Evolutionary conservation across 2,797 vertebrate genomes (phyloP).

Genomic region (Sphenodon punctatus): DNA sequence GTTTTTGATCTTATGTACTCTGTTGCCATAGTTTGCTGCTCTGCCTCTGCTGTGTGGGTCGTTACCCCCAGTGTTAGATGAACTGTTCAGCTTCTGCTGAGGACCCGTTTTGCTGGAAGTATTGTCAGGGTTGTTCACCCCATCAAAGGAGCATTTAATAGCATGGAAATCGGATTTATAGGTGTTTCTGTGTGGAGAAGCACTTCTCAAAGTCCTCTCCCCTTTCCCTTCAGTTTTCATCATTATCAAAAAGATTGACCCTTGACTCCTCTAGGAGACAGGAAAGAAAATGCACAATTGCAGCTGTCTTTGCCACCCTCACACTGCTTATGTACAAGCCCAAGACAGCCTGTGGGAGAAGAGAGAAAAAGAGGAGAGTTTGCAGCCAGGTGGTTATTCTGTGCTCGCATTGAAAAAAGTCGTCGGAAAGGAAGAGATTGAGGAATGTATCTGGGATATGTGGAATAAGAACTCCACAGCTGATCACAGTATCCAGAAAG

Average conservation of each 20-base stretch:
- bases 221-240: constrained; percentile 90
- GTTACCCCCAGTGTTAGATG: constrained; percentile 65
- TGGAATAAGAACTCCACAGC: neutral
- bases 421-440: constrained; percentile 45
- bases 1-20: constrained; percentile 93
- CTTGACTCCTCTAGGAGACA: neutral
- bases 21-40: constrained; percentile 82
- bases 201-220: constrained; percentile 89
- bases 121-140: constrained; percentile 86
- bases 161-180: constrained; percentile 94
- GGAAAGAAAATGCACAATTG: constrained; percentile 15
- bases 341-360: neutral
- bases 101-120: constrained; percentile 79
- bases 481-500: constrained; percentile 28
- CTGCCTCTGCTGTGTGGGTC: constrained; percentile 69
- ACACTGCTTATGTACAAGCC: neutral
- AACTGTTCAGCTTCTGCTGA: constrained; percentile 78
- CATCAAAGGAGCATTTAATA: constrained; percentile 93
- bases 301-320: constrained; percentile 33
- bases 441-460: constrained; percentile 15
- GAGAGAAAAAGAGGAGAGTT: neutral
- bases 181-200: constrained; percentile 91
- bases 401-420: neutral
- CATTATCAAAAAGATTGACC: constrained; percentile 75
- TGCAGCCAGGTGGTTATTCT: constrained; percentile 8